A percentile compares a stretch with the other conserved stretches of the same genome.
Evolutionary conservation across 1,140 invertebrate genomes (phyloP).

Genomic region (Pogonomyrmex barbatus): DNA sequence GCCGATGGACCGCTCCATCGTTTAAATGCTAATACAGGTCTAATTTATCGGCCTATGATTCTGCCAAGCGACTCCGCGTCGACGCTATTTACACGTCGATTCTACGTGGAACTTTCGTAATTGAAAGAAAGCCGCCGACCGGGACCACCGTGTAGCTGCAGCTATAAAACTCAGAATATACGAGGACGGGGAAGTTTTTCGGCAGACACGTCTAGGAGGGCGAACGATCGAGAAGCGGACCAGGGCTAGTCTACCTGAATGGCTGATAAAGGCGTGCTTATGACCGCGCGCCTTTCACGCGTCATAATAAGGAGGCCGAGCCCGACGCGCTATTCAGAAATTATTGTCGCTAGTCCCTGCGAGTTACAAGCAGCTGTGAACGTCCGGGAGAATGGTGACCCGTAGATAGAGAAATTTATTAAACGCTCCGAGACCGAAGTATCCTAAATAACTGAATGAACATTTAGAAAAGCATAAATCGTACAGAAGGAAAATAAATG

Average conservation of each 20-base stretch:
- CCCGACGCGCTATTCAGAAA: conserved; percentile 15
- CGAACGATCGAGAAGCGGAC: conserved; percentile 62
- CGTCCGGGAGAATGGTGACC: conserved; percentile 20
- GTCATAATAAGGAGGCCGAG: conserved; percentile 48
- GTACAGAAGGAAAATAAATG: neutral
- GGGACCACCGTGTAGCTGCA: conserved; percentile 68
- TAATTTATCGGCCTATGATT: conserved; percentile 76
- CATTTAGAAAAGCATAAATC: conserved; percentile 23
- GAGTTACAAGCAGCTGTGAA: conserved; percentile 31
- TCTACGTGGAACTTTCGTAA: conserved; percentile 70
- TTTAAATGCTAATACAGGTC: conserved; percentile 74
- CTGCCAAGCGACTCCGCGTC: conserved; percentile 53
- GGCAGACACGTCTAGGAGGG: conserved; percentile 70
- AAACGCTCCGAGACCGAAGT: conserved; percentile 4
- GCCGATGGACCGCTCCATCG: conserved; percentile 52
- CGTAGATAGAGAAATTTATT: conserved; percentile 51
- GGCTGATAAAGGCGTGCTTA: conserved; percentile 66
- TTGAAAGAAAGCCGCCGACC: conserved; percentile 77
- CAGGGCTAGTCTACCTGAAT: conserved; percentile 62
- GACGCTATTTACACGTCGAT: conserved; percentile 72
- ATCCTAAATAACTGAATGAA: conserved; percentile 11
- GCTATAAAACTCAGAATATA: conserved; percentile 73
- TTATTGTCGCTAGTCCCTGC: conserved; percentile 36
- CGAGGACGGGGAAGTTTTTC: conserved; percentile 64
- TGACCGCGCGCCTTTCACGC: conserved; percentile 47